phyloP scores from a whole-genome alignment of 2,113 vertebrate species.

The Nothocercus julius region DNA sequence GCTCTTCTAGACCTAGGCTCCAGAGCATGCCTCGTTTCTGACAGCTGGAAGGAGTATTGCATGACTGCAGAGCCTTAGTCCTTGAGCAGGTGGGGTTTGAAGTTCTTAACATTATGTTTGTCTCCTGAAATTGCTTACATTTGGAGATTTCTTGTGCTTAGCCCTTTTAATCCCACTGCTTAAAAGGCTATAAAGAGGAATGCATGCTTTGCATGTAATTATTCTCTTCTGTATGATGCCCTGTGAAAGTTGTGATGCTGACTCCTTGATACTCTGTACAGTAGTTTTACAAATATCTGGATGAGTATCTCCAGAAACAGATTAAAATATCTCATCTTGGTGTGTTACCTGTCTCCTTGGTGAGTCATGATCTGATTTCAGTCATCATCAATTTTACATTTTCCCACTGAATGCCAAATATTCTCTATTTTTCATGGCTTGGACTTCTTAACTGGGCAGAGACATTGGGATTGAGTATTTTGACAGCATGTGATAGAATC shows the following conservation, averaged over 20 bases:
- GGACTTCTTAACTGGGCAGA: not conserved
- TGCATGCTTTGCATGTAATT: constrained; percentile 49
- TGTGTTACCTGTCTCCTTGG: not conserved
- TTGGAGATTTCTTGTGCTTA: constrained; percentile 44
- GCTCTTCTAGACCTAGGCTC: not conserved
- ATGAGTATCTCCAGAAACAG: not conserved
- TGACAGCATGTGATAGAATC: constrained; percentile 17
- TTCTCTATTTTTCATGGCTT: not conserved
- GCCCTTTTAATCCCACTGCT: constrained; percentile 41
- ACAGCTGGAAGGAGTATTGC: not conserved
- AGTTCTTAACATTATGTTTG: constrained; percentile 28
- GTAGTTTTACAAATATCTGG: constrained; percentile 9
- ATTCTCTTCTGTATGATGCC: not conserved
- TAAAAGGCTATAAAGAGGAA: constrained; percentile 28
- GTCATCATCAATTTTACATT: not conserved
- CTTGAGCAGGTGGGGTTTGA: not conserved
- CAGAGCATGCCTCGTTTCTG: not conserved
- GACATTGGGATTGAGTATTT: not conserved
- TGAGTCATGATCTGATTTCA: not conserved
- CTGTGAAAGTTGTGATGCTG: not conserved
- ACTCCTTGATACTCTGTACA: not conserved
- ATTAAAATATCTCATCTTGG: not conserved
- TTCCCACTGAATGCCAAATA: not conserved
- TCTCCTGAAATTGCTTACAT: constrained; percentile 56
- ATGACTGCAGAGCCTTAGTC: not conserved